Conservation (phyloP, 2,888 invertebrate species). For the Apamea anceps region DNA sequence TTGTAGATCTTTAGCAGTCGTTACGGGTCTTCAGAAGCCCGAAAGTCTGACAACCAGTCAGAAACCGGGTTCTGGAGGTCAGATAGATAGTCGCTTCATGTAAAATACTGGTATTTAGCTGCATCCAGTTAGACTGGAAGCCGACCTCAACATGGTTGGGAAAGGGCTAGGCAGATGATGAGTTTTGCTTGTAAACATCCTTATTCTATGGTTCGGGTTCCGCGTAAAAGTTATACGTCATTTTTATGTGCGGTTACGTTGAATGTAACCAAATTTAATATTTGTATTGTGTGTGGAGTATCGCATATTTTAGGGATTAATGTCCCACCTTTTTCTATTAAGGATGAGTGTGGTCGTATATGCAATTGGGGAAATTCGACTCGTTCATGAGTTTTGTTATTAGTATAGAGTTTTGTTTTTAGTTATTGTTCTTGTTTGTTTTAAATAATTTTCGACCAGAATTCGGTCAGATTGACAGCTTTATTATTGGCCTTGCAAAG, state of each 20-base stretch:
- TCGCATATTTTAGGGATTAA: slow-evolving; percentile 80
- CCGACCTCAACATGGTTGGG: not conserved
- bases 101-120: not conserved
- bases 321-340: slow-evolving; percentile 79
- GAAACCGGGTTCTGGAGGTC: not conserved
- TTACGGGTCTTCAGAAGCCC: not conserved
- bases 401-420: not conserved
- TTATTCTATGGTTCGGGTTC: slow-evolving; percentile 36
- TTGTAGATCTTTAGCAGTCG: too few species aligned
- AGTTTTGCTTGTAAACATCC: not conserved
- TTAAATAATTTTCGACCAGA: not conserved
- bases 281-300: slow-evolving; percentile 84
- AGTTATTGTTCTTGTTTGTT: slow-evolving; percentile 1
- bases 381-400: slow-evolving; percentile 20
- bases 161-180: not conserved
- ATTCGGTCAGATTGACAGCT: not conserved
- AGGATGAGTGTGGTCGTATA: slow-evolving; percentile 66
- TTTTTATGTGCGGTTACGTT: slow-evolving; percentile 82
- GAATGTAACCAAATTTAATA: slow-evolving; percentile 82
- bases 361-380: slow-evolving; percentile 58
- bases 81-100: too few species aligned
- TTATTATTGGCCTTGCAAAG: not conserved
- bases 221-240: slow-evolving; percentile 78
- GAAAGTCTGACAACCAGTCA: not conserved
- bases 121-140: not conserved